Percentiles rank a stretch among this genome's conserved stretches.
These are phyloP conservation scores for Heterocephalus glaber DNA, from an alignment of 2,113 vertebrate species.

Conservation along the genomic window DNA sequence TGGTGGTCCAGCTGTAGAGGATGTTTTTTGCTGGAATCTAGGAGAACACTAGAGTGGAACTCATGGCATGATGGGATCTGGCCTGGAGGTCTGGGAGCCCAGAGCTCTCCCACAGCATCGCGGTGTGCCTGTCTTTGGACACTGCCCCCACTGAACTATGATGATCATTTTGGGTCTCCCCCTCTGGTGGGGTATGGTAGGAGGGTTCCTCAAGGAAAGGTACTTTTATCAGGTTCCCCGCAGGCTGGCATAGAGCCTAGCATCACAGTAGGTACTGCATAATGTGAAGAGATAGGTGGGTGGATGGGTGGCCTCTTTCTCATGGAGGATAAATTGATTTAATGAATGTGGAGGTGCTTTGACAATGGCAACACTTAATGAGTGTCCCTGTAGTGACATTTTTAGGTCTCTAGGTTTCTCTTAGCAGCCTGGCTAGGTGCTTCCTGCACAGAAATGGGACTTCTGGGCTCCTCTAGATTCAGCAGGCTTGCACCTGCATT, in stretches of 20 bases:
- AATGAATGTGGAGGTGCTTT: not conserved
- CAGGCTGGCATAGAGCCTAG: not conserved
- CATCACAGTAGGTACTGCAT: not conserved
- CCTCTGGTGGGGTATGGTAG: not conserved
- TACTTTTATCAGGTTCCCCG: not conserved
- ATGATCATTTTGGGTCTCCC: not conserved
- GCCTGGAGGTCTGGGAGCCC: not conserved
- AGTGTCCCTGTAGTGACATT: not conserved
- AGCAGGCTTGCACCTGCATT: not conserved
- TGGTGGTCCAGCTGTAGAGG: not conserved
- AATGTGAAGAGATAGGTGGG: not conserved
- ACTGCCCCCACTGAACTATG: not conserved
- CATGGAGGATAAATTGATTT: not conserved
- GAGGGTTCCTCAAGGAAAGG: not conserved
- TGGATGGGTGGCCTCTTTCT: not conserved
- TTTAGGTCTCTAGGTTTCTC: constrained; percentile 34
- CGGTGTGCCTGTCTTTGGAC: not conserved
- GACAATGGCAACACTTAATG: not conserved
- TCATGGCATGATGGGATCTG: not conserved
- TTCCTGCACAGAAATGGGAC: not conserved
- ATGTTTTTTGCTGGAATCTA: not conserved
- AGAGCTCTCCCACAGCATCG: not conserved
- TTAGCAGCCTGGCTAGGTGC: not conserved
- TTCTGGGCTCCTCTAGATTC: not conserved
- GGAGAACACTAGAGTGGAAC: not conserved